phyloP scores from a whole-genome alignment of 2,113 vertebrate species.

The Bagarius yarrelli region DNA sequence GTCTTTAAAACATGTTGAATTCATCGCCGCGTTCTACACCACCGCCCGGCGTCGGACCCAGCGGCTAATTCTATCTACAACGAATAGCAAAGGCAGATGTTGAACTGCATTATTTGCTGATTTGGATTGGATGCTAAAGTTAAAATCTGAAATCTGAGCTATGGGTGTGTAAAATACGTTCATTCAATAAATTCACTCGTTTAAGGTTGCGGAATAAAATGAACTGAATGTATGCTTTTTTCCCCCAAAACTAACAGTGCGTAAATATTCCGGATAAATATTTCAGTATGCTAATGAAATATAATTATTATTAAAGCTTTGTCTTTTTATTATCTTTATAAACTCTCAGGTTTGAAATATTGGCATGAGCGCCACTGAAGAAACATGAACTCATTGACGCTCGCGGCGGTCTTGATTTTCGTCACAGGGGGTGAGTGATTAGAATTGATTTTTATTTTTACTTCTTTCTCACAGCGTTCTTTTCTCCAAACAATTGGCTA shows the following conservation, averaged over 20 bases:
- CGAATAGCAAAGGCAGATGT: background rate
- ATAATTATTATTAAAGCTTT: background rate
- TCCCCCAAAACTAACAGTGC: too few relatives aligned
- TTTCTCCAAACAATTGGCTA: background rate
- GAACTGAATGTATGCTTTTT: too few relatives aligned
- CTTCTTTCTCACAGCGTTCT: background rate
- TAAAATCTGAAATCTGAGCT: too few relatives aligned
- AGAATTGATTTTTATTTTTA: background rate
- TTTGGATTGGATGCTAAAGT: too few relatives aligned
- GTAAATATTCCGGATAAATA: background rate
- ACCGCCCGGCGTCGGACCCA: background rate
- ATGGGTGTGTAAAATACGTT: too few relatives aligned
- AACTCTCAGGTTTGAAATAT: background rate
- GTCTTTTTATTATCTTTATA: background rate
- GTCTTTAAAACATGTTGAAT: background rate
- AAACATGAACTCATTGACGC: conserved; percentile 22
- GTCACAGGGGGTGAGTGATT: conserved; percentile 30
- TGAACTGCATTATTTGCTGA: background rate
- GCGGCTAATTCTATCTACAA: background rate
- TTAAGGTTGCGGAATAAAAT: too few relatives aligned
- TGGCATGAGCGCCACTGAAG: conserved; percentile 6
- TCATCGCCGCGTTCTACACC: background rate
- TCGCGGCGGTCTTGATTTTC: conserved; percentile 20
- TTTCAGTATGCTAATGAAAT: background rate
- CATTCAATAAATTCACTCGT: too few relatives aligned